Base-by-base conservation (phyloP, 1,140 invertebrate genomes). In the Procambarus virginalis region DNA sequence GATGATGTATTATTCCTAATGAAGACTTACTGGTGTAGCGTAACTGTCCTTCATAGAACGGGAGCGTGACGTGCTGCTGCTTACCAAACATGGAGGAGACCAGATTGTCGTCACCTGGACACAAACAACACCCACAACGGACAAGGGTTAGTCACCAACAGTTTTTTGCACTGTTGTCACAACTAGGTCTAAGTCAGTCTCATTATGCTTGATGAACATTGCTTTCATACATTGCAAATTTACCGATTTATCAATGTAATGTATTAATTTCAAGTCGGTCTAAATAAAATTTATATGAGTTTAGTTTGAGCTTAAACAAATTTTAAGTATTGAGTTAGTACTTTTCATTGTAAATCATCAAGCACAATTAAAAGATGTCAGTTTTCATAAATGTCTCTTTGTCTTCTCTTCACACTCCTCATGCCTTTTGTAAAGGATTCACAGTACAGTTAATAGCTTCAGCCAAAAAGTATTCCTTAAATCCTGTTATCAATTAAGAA, bases 31-130 rank as follows among this genome's bases (percentile, higher is more conserved):
- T 89, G 87, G 87, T 89, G 75, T 89, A 89, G 87, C 87, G 87
- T 48, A 89, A 89, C 81, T 89, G 87, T 89, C 87, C 87, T 89
- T 89, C 87, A 89, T 89, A 89, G 87, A 75, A 89, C 48, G 87
- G 87, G 79, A 89, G 87, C 68, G 87, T 89, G 87, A 89, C 87
- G 87, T 89, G 87, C 87, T 89, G 87, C 87, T 55, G 87, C 87
- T 89, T 89, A 89, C 87, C 87, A 64, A 89, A 89, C 87, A 89
- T 89, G 87, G 87, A 89, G 79, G 87, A 89, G 87, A 89, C 87
- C 87, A 89, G 49, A 83, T 45, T 89, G 87, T 89, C 87, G 81
- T 89, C 87, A 89, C 87, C 87, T 89, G 87, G 58, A 84, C 87
- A 76, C 81, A 89, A 64, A 89, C 81, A 82, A 86, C 85, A 86